Conservation (phyloP, 2,113 vertebrate species). For the Prietella phreatophila region DNA sequence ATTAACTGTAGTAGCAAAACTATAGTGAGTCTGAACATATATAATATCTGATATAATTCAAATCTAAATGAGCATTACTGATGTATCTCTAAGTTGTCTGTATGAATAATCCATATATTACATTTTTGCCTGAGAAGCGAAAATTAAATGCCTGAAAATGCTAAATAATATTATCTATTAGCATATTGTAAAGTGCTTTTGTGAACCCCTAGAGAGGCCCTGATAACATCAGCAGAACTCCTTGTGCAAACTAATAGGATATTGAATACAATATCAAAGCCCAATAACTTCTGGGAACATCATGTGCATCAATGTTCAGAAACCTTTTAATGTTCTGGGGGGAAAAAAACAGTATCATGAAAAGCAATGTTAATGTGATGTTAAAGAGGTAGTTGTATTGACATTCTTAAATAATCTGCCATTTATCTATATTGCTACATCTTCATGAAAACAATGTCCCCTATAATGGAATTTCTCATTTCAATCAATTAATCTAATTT, state of each 20-base stretch:
- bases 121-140: background rate
- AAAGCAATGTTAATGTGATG: background rate
- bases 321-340: background rate
- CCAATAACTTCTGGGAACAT: background rate
- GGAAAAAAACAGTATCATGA: background rate
- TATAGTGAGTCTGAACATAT: background rate
- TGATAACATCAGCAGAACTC: slow-evolving; percentile 20
- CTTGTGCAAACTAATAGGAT: slow-evolving; percentile 2
- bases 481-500: background rate
- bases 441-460: too few relatives aligned
- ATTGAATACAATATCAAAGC: slow-evolving; percentile 7
- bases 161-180: background rate
- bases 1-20: background rate
- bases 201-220: slow-evolving; percentile 12
- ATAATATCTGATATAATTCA: too few relatives aligned
- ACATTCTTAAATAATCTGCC: background rate
- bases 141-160: slow-evolving; percentile 10
- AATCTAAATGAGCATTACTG: background rate
- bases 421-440: background rate
- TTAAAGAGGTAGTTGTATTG: background rate
- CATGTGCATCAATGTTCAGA: background rate
- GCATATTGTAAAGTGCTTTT: background rate
- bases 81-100: background rate
- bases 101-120: slow-evolving; percentile 7
- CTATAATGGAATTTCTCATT: background rate